Evolutionary conservation across 2,113 vertebrate species (phyloP).

Genomic region (Nesogale talazaci): DNA sequence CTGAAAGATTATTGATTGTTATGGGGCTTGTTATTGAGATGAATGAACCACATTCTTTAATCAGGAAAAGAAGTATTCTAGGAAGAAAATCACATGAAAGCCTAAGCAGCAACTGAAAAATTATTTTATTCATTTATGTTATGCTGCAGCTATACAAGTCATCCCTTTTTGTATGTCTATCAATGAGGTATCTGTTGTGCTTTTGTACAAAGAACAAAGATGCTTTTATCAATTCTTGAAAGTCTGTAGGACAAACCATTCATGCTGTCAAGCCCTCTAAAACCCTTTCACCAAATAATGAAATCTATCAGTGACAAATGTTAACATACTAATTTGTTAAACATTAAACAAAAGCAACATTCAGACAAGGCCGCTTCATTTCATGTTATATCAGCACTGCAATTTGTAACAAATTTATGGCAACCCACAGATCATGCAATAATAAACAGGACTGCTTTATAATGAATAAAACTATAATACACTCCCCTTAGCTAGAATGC

Average conservation of each 20-base stretch:
- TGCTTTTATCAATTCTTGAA: conserved; percentile 90
- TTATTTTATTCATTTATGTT: conserved; percentile 88
- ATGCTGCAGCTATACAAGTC: conserved; percentile 79
- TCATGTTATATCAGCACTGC: conserved; percentile 87
- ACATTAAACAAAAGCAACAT: conserved; percentile 92
- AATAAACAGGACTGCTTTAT: conserved; percentile 83
- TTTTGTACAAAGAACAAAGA: conserved; percentile 94
- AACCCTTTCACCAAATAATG: conserved; percentile 91
- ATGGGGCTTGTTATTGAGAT: conserved; percentile 35
- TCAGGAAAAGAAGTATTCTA: conserved; percentile 26
- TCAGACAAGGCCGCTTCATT: conserved; percentile 88
- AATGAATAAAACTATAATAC: conserved; percentile 81
- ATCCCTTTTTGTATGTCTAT: conserved; percentile 80
- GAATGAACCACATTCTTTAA: conserved; percentile 62
- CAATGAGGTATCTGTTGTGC: conserved; percentile 92
- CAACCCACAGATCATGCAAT: conserved; percentile 83
- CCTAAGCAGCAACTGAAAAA: conserved; percentile 74
- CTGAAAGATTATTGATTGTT: conserved; percentile 64
- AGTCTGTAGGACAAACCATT: conserved; percentile 90
- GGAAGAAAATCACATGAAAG: conserved; percentile 66
- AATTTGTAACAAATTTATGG: conserved; percentile 85
- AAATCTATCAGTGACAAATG: conserved; percentile 95
- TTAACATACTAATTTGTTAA: conserved; percentile 93
- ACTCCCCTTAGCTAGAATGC: conserved; percentile 65
- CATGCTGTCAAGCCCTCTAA: conserved; percentile 88